A percentile compares a stretch with the other conserved stretches of the same genome.
These are phyloP conservation scores for Epizoanthus ramosus DNA, from an alignment of 92 coral and sea anemone genomes.

Conservation along the genomic window DNA sequence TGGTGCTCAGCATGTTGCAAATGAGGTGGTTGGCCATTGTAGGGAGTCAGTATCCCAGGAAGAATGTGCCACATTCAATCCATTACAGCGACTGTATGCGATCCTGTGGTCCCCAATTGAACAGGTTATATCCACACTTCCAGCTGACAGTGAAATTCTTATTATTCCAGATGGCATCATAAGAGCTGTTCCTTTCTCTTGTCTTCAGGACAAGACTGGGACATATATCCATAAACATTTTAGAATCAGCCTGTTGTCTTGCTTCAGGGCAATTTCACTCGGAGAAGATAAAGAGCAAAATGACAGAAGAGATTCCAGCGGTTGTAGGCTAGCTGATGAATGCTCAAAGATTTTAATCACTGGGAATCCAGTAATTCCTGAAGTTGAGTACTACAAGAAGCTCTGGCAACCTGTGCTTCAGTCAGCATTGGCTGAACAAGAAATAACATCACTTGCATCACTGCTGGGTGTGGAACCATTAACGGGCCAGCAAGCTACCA, in stretches of 20 bases:
- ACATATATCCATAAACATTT: conserved; percentile 52
- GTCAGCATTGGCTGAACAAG: conserved; percentile 75
- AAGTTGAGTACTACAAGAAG: conserved; percentile 56
- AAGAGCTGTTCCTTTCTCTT: conserved; percentile 69
- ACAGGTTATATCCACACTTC: conserved; percentile 48
- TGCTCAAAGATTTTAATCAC: conserved; percentile 60
- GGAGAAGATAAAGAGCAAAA: neutral
- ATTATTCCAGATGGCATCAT: conserved; percentile 68
- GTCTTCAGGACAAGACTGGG: conserved; percentile 63
- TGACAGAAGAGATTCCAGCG: neutral
- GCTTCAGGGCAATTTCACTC: conserved; percentile 63
- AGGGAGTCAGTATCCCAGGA: neutral
- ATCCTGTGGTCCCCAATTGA: conserved; percentile 66
- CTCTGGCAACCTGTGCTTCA: conserved; percentile 68
- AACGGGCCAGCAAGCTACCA: conserved; percentile 75
- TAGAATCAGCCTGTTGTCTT: conserved; percentile 65
- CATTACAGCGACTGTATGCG: conserved; percentile 67
- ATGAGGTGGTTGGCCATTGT: neutral
- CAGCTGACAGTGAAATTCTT: conserved; percentile 39
- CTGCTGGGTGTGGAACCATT: conserved; percentile 78
- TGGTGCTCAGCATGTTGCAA: neutral
- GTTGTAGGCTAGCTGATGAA: neutral
- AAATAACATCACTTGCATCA: conserved; percentile 70
- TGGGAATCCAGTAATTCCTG: conserved; percentile 76
- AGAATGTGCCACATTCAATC: conserved; percentile 19